These are phyloP conservation scores for Papilio machaon DNA, from an alignment of 1,140 invertebrate species.

Conservation along the genomic window DNA sequence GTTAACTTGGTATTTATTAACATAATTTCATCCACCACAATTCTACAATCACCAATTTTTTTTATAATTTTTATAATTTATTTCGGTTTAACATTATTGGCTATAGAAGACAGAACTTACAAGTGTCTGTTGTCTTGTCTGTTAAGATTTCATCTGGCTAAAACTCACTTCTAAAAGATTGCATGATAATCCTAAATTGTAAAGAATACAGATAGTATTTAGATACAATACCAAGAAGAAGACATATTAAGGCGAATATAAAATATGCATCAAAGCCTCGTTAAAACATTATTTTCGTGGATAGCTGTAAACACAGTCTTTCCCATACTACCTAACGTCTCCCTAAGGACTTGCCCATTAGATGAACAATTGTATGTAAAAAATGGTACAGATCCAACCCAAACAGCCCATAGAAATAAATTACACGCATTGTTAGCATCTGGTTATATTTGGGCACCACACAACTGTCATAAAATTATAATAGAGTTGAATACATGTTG, in stretches of 20 bases:
- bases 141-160: no score
- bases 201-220: no score
- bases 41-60: no score
- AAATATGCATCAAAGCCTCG: background rate
- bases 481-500: background rate
- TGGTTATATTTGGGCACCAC: constrained; percentile 23
- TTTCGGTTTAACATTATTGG: no score
- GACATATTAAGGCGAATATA: background rate
- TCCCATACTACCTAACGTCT: background rate
- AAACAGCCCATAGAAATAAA: constrained; percentile 23
- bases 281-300: background rate
- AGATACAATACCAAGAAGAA: background rate
- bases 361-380: constrained; percentile 13
- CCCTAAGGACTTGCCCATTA: background rate
- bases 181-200: no score
- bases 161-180: no score
- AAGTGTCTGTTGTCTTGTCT: no score
- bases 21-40: no score
- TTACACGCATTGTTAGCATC: constrained; percentile 34
- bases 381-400: constrained; percentile 11
- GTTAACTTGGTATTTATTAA: background rate
- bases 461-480: constrained; percentile 34
- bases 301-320: background rate
- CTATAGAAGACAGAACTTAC: no score
- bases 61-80: no score